Conservation (phyloP, 1,140 invertebrate genomes). For the Hyles vespertilio region DNA sequence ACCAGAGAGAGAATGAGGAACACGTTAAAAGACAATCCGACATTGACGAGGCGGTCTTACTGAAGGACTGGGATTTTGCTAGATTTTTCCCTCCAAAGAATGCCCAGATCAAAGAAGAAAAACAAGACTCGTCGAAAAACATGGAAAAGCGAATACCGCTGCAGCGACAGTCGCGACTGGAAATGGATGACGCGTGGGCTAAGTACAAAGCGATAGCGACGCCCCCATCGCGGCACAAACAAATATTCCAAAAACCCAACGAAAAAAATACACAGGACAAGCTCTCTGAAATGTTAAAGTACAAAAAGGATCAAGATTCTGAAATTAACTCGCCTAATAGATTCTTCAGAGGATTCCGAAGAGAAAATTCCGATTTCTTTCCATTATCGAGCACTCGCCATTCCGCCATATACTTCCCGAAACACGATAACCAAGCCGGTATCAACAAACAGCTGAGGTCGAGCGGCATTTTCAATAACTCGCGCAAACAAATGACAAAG, state of each 20-base stretch:
- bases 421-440: constrained; percentile 69
- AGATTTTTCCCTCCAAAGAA: constrained; percentile 83
- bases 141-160: constrained; percentile 56
- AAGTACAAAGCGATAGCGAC: constrained; percentile 70
- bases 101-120: constrained; percentile 54
- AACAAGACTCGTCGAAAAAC: constrained; percentile 55
- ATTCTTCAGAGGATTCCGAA: constrained; percentile 85
- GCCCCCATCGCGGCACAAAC: constrained; percentile 61
- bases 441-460: constrained; percentile 73
- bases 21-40: constrained; percentile 73
- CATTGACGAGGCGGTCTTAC: constrained; percentile 82
- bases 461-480: constrained; percentile 81
- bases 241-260: constrained; percentile 51
- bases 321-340: constrained; percentile 81
- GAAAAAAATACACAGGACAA: constrained; percentile 65
- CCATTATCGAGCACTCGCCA: constrained; percentile 82
- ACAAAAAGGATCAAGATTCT: constrained; percentile 79
- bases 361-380: constrained; percentile 89
- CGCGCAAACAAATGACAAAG: constrained; percentile 72
- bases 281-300: constrained; percentile 62
- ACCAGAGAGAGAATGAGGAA: constrained; percentile 60
- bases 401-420: constrained; percentile 81
- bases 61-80: constrained; percentile 90
- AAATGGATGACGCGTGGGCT: constrained; percentile 65
- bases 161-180: constrained; percentile 58